A percentile compares a stretch with the other conserved stretches of the same genome.
These are phyloP conservation scores for Nasonovia ribisnigri DNA, from an alignment of 2,888 invertebrate genomes.

Conservation along the genomic window DNA sequence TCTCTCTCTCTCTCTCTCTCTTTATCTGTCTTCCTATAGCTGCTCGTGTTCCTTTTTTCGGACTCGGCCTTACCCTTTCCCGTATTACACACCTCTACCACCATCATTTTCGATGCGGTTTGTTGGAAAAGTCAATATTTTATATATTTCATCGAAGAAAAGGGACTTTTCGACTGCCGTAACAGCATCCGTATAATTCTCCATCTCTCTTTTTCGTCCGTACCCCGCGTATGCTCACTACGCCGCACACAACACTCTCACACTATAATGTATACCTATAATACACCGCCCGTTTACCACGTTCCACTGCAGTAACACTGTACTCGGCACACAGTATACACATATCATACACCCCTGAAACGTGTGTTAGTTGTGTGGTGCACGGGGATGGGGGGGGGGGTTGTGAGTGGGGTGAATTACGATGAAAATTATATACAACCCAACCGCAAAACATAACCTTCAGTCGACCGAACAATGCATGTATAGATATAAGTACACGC, in stretches of 20 bases:
- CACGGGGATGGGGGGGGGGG: not conserved
- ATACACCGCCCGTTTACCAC: not conserved
- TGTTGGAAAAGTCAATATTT: slow-evolving; percentile 57
- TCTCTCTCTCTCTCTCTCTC: not conserved
- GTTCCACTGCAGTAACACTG: not conserved
- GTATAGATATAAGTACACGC: not conserved
- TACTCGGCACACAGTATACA: not conserved
- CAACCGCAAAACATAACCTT: slow-evolving; percentile 27
- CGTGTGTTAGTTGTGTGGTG: not conserved
- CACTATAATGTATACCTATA: not conserved
- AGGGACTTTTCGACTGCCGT: slow-evolving; percentile 37
- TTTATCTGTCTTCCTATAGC: not conserved
- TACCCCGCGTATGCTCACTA: not conserved
- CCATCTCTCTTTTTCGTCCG: not conserved
- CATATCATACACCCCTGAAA: not conserved
- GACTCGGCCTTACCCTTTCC: slow-evolving; percentile 18
- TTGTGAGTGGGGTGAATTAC: not conserved
- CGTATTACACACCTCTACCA: not conserved
- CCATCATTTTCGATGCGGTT: slow-evolving; percentile 20
- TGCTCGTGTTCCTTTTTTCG: slow-evolving; percentile 3
- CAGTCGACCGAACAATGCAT: not conserved
- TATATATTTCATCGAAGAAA: slow-evolving; percentile 55
- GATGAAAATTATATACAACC: slow-evolving; percentile 31
- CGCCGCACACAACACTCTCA: not conserved
- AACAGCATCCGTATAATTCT: slow-evolving; percentile 39